These are phyloP conservation scores for Nematostella vectensis DNA, from an alignment of 92 coral and sea anemone species.

Conservation along the genomic window DNA sequence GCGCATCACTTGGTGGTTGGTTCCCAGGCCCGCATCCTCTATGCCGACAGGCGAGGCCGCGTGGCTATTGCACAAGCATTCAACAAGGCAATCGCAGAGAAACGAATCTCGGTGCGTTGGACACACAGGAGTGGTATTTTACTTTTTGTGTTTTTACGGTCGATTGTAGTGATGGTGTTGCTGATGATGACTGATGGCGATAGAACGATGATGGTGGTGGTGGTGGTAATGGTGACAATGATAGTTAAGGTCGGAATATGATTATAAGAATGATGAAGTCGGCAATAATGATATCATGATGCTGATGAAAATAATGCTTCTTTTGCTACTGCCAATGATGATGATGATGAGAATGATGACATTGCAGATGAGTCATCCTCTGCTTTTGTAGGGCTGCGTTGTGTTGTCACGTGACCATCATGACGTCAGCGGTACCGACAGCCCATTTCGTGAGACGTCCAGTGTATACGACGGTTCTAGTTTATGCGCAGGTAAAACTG, in stretches of 20 bases:
- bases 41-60: conserved; percentile 84
- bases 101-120: conserved; percentile 47
- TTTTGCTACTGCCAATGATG: too few relatives aligned
- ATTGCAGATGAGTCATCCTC: too few relatives aligned
- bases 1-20: conserved; percentile 92
- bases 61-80: conserved; percentile 79
- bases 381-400: conserved; percentile 75
- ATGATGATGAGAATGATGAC: not conserved
- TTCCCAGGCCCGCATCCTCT: conserved; percentile 94
- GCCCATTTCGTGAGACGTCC: conserved; percentile 95
- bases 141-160: not conserved
- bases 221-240: too few relatives aligned
- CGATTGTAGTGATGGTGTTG: too few relatives aligned
- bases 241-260: too few relatives aligned
- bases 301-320: not conserved
- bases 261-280: too few relatives aligned
- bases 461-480: conserved; percentile 93
- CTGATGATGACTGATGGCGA: not conserved
- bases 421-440: conserved; percentile 98
- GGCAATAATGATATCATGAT: not conserved
- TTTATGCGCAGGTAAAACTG: conserved; percentile 93
- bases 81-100: conserved; percentile 81
- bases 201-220: too few relatives aligned
- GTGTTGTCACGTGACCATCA: conserved; percentile 94
- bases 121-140: not conserved